Evolutionary conservation across 2,113 vertebrate species (phyloP).

Genomic region (Heptranchias perlo): DNA sequence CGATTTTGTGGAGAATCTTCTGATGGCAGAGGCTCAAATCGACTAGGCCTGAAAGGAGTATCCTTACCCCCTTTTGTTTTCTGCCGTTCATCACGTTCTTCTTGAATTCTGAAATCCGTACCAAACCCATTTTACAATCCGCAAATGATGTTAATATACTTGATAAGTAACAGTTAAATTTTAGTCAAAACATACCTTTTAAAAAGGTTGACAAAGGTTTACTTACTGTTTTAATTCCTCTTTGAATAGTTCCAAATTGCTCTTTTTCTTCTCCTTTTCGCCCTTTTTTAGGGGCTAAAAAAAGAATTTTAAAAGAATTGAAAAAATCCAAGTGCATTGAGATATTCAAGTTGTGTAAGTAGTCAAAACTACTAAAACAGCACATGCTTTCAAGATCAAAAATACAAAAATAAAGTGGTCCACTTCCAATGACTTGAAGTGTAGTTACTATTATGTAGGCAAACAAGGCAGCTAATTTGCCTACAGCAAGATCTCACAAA

Average conservation of each 20-base stretch:
- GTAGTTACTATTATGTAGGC: background rate
- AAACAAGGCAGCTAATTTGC: background rate
- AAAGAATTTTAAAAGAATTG: conserved; percentile 40
- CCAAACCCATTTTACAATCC: background rate
- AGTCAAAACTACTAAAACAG: background rate
- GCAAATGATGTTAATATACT: background rate
- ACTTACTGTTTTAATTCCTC: conserved; percentile 97
- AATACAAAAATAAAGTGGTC: background rate
- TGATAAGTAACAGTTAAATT: too few species aligned
- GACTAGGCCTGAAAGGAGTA: conserved; percentile 68
- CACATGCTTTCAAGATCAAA: background rate
- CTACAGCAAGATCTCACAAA: background rate
- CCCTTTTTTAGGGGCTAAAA: conserved; percentile 78
- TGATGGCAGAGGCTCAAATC: conserved; percentile 85
- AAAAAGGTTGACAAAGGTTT: background rate
- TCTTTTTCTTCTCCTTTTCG: conserved; percentile 99
- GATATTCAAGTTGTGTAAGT: background rate
- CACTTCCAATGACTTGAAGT: background rate
- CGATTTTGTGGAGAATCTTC: conserved; percentile 73
- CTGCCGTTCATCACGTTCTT: conserved; percentile 92
- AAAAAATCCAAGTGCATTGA: background rate
- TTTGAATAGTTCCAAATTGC: conserved; percentile 97
- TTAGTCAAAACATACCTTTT: background rate
- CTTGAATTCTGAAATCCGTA: conserved; percentile 76
- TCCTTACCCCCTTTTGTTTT: conserved; percentile 74